These are phyloP conservation scores for Polylopha cassiicola DNA, from an alignment of 2,888 invertebrate species.

Conservation along the genomic window DNA sequence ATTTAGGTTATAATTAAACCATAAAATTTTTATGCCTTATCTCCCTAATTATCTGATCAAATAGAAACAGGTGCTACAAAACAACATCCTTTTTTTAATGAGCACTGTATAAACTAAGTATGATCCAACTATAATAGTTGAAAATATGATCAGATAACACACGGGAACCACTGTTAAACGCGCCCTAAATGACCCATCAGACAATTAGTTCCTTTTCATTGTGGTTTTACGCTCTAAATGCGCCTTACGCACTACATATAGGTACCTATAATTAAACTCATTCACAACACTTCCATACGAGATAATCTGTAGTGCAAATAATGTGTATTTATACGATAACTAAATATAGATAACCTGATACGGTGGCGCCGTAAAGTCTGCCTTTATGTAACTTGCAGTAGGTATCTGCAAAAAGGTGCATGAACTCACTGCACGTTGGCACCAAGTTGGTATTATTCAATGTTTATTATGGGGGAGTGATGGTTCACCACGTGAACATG, in stretches of 20 bases:
- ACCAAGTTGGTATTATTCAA: slow-evolving; percentile 48
- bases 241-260: slow-evolving; percentile 39
- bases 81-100: slow-evolving; percentile 11
- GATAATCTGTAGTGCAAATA: slow-evolving; percentile 45
- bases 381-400: slow-evolving; percentile 28
- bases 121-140: not conserved
- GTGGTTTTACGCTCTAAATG: slow-evolving; percentile 67
- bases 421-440: slow-evolving; percentile 52
- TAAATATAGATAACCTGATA: slow-evolving; percentile 56
- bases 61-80: slow-evolving; percentile 8
- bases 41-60: slow-evolving; percentile 30
- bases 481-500: slow-evolving; percentile 48
- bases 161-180: slow-evolving; percentile 4
- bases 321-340: slow-evolving; percentile 41
- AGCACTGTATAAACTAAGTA: slow-evolving; percentile 9
- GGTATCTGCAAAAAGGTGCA: slow-evolving; percentile 41
- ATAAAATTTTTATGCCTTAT: not conserved
- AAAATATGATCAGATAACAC: slow-evolving; percentile 8
- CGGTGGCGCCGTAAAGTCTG: slow-evolving; percentile 57
- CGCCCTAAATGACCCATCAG: slow-evolving; percentile 9
- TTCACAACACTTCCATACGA: slow-evolving; percentile 36
- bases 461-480: slow-evolving; percentile 56
- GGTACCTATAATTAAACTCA: slow-evolving; percentile 41
- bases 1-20: slow-evolving; percentile 1
- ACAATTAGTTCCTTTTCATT: slow-evolving; percentile 28